These are phyloP conservation scores for Wiebesia pumilae DNA, from an alignment of 1,140 invertebrate species.

Conservation along the genomic window DNA sequence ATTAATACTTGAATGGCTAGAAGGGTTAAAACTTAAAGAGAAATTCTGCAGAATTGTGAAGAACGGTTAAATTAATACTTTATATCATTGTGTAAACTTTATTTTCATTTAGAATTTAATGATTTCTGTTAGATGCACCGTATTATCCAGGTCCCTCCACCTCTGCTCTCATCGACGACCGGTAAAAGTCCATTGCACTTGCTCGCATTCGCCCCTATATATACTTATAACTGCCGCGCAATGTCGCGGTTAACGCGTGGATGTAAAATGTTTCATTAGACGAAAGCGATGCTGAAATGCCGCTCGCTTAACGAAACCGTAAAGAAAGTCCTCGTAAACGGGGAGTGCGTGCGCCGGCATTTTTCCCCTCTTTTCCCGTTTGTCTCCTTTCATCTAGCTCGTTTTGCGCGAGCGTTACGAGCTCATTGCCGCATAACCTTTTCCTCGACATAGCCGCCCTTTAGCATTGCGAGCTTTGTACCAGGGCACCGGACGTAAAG, in stretches of 20 bases:
- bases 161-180: not conserved
- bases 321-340: conserved; percentile 53
- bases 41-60: not conserved
- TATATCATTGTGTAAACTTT: not conserved
- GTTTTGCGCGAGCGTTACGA: conserved; percentile 42
- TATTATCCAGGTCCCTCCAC: not conserved
- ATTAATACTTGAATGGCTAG: not conserved
- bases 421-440: conserved; percentile 45
- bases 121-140: not conserved
- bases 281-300: conserved; percentile 45
- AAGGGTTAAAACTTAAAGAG: not conserved
- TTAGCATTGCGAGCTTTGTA: conserved; percentile 9
- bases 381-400: conserved; percentile 33
- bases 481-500: conserved; percentile 24
- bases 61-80: not conserved
- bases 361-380: conserved; percentile 28
- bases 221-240: conserved; percentile 24
- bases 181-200: not conserved
- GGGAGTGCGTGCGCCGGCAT: conserved; percentile 2
- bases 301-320: conserved; percentile 55
- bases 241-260: conserved; percentile 52
- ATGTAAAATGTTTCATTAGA: conserved; percentile 59
- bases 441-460: not conserved
- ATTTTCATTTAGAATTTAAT: conserved; percentile 14
- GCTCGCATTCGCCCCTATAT: not conserved